Base-by-base conservation (phyloP, 2,113 vertebrate species). In the Esox niger region DNA sequence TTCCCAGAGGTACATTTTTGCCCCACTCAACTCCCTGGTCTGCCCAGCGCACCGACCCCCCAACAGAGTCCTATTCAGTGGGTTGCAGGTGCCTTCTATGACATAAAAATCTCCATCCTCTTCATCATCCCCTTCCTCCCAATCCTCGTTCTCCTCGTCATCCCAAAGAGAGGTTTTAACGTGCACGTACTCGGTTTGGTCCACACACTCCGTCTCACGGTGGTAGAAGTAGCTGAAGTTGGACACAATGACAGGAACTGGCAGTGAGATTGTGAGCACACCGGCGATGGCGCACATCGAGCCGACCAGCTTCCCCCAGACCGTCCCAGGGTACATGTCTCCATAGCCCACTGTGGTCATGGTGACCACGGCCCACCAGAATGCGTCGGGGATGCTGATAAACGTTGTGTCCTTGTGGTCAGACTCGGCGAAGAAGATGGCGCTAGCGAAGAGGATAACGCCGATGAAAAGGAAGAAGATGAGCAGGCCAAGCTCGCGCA, bases 271-370 rank as follows among this genome's bases (percentile, higher is more conserved):
- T 74, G 95, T 95, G 43, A 96, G 90, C 68, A 96, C 95, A 0
- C 94, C 94, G 0, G 95, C 95, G 4, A 96, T 95, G 84, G 95
- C 95, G 0, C 95, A 96, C 76, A 96, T 92, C 0, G 94, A 95
- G 15, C 95, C 95, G 71, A 96, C 94, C 21, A 95, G 79, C 82
- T 95, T 95, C 11, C 95, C 95, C 58, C 93, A 94, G 29, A 95
- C 88, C 0, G 94, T 96, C 65, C 86, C 86, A 0, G 95, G 95
- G 2, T 82, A 91, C 95, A 95, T 95, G 78, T 96, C 95, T 3
- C 95, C 95, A 7, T 96, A 96, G 29, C 95, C 95, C 10, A 96
- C 95, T 0, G 94, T 96, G 1, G 95, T 96, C 95, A 96, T 96
- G 60, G 93, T 95, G 67, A 96, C 94, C 57, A 95, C 93, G 0